Base-by-base conservation (phyloP, 53 echinoderm and acorn worm species). In the Echinometra lucunter region DNA sequence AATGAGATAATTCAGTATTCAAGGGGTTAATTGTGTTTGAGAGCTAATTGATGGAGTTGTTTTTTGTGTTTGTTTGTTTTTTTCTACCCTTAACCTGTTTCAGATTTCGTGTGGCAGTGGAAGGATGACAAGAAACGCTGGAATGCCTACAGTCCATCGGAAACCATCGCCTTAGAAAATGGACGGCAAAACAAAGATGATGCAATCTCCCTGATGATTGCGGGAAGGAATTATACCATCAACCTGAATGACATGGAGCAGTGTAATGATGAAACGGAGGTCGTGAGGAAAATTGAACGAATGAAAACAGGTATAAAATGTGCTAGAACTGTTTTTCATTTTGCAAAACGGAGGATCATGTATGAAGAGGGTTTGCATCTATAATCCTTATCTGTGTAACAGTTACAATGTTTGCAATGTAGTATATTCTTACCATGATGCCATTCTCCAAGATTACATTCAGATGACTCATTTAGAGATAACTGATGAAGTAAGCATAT, bases 91-190 rank as follows among this genome's bases (percentile, higher is more conserved):
- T 72, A 13, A 72, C 42, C 19, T 19, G 6, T 78, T 78, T 38
- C 67, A 98, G 98, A 96, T 92, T 97, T 87, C 94, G 96, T 96
- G 4, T 98, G 98, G 98, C 97, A 98, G 89, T 98, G 98, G 98
- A 96, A 98, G 74, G 97, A 98, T 74, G 97, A 97, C 13, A 98
- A 95, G 95, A 96, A 92, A 11, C 89, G 89, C 1, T 97, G 98
- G 98, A 96, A 98, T 94, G 94, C 97, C 21, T 97, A 97, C 91
- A 45, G n/a, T 30, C 89, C 97, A 13, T 74, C 91, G 44, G 80
- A 95, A 60, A 92, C 92, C 82, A 82, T 91, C 23, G 82, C 83
- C 19, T 57, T 98, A 37, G 98, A 98, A 80, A 60, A 60, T 9
- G 96, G 97, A 17, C 82, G 94, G 42, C 92, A 85, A 42, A 74